Percentiles rank a stretch among this genome's conserved stretches.
These are phyloP conservation scores for Dione juno DNA, from an alignment of 2,888 invertebrate species.

Conservation along the genomic window DNA sequence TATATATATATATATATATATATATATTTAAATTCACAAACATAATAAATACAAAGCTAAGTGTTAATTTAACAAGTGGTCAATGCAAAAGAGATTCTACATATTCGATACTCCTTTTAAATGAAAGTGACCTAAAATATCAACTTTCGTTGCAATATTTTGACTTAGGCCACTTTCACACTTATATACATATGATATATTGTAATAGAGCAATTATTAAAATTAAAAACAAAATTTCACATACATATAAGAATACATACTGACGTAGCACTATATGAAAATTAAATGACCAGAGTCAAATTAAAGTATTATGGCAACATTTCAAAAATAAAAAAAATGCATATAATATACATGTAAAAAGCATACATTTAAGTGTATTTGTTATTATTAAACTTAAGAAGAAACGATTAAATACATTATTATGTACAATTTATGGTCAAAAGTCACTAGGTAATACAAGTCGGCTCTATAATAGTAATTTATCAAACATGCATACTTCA, in stretches of 20 bases:
- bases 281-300: not conserved
- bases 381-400: not conserved
- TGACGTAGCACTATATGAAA: too few relatives aligned
- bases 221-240: too few relatives aligned
- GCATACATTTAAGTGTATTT: too few relatives aligned
- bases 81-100: conserved; percentile 39
- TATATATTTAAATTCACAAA: conserved; percentile 3
- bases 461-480: conserved; percentile 62
- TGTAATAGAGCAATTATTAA: too few relatives aligned
- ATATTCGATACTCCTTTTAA: not conserved
- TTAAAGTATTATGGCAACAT: not conserved
- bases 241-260: too few relatives aligned
- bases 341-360: not conserved
- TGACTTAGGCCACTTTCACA: not conserved
- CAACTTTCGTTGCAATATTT: not conserved
- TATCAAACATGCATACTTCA: not conserved
- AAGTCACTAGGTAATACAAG: conserved; percentile 66
- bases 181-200: too few relatives aligned
- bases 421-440: conserved; percentile 46
- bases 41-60: conserved; percentile 21
- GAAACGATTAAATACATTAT: conserved; percentile 23
- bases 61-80: conserved; percentile 44
- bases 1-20: too few relatives aligned
- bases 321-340: conserved; percentile 2
- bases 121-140: not conserved